These are phyloP conservation scores for Paragorgia papillata DNA, from an alignment of 92 coral and sea anemone species.

Conservation along the genomic window DNA sequence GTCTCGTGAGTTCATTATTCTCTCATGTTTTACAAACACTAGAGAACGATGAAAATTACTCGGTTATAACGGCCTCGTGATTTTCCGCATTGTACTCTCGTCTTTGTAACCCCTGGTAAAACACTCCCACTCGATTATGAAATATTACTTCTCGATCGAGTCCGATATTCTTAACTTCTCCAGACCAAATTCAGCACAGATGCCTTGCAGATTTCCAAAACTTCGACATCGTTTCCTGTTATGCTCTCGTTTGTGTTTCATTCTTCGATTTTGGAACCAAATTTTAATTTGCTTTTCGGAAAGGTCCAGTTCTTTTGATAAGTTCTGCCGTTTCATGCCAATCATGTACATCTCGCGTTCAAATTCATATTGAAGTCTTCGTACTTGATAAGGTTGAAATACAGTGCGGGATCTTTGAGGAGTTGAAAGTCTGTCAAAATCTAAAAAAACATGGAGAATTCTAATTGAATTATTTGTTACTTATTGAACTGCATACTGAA, in stretches of 20 bases:
- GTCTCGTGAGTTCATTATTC: too few relatives aligned
- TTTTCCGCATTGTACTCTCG: too few relatives aligned
- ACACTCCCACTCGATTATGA: too few relatives aligned
- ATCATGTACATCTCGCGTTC: constrained; percentile 35
- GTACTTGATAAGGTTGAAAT: constrained; percentile 35
- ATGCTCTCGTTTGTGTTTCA: constrained; percentile 32
- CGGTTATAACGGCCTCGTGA: too few relatives aligned
- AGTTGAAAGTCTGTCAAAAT: neutral
- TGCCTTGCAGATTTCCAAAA: constrained; percentile 7
- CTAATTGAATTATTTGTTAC: too few relatives aligned
- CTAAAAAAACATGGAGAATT: neutral
- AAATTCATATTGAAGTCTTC: constrained; percentile 31
- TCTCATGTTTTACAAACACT: too few relatives aligned
- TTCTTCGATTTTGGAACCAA: constrained; percentile 36
- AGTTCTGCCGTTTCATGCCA: constrained; percentile 1
- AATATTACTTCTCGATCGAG: too few relatives aligned
- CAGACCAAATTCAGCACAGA: neutral
- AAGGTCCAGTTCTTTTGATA: constrained; percentile 29
- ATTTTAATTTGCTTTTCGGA: constrained; percentile 36
- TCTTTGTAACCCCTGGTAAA: too few relatives aligned
- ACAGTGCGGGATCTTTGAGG: constrained; percentile 13
- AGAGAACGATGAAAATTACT: too few relatives aligned
- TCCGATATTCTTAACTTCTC: neutral
- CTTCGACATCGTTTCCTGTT: neutral
- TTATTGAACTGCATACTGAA: too few relatives aligned